Evolutionary conservation across 2,888 invertebrate species (phyloP), one percentile per base, ranked within the genome.

Genomic region (Pteria penguin): DNA sequence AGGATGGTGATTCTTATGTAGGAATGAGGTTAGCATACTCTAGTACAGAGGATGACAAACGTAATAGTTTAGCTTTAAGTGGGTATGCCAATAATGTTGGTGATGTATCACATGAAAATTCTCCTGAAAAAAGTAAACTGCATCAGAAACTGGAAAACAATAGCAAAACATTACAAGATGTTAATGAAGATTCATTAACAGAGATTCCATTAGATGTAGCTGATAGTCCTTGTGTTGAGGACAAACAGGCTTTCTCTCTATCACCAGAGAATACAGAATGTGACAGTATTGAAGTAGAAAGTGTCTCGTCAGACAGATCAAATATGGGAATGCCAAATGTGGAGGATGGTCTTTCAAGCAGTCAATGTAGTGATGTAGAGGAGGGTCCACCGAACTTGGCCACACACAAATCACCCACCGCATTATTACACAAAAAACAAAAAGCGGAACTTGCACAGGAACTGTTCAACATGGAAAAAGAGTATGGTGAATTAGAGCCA

Each of bases 191-290:
- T 52, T 87, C 87, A 54, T 86, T 91, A 75, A 90, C 90, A 61
- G 91, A 90, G 82, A 91, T 90, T 70, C 90, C 89, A 62, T 83
- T 86, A 94, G 95, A 91, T 76, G 89, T 87, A 29, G 86, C 86
- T 26, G 92, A 93, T 77, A 86, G 87, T 26, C 91, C 90, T 75
- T 94, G 94, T 86, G 78, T 76, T 8, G 89, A 89, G 33, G 95
- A 60, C 90, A 95, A 95, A 86, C 94, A 96, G 62, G 96, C 96
- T 91, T 97, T 97, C 92, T 96, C 97, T 29, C 94, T 97, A 77
- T 97, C 97, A 55, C 97, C 97, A 4, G 97, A 97, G 93, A 96
- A 96, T 78, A 97, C 97, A 76, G 97, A 97, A 93, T 97, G 96
- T 91, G 97, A 97, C 93, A 96, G 96, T 81, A 96, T 96, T 91